Base-by-base conservation (phyloP, 2,888 invertebrate species). In the Balanococcus diminutus region DNA sequence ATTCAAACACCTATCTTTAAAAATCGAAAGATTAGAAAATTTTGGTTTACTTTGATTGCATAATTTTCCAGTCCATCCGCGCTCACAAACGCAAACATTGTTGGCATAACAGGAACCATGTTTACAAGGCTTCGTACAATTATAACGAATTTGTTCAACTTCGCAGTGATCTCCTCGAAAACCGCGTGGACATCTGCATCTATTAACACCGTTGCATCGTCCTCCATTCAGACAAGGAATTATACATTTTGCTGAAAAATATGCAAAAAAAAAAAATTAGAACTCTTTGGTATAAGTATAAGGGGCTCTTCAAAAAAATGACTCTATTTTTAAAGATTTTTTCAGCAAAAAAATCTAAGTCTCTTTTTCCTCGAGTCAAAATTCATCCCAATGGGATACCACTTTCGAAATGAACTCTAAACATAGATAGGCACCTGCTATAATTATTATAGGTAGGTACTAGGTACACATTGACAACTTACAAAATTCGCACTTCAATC, bases 211-310 rank as follows among this genome's bases (percentile, higher is more conserved):
- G 89, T 94, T 94, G 90, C 98, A 98, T 86, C 95, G 94, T 0
- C 98, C 97, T 16, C 96, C 96, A 90, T 97, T 97, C 88, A 96
- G 91, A 90, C 98, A 98, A 2, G 97, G 96, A 88, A 97, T 95
- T 88, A 96, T 94, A 90, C 96, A 96, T 91, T 96, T 95, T 25
- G 96, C 96, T 96, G 90, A 31, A 89, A 89, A 28, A 56, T n/a
- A n/a, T n/a, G n/a, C n/a, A n/a, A n/a, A n/a, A n/a, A n/a, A n/a
- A n/a, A n/a, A n/a, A n/a, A n/a, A n/a, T n/a, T n/a, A n/a, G n/a
- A n/a, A n/a, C n/a, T n/a, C n/a, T n/a, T n/a, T n/a, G n/a, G n/a
- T n/a, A n/a, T n/a, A n/a, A n/a, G n/a, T n/a, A n/a, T n/a, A n/a
- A n/a, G n/a, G n/a, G n/a, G n/a, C n/a, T n/a, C n/a, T n/a, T n/a